A percentile compares a stretch with the other conserved stretches of the same genome.
These are phyloP conservation scores for Melanotaenia parkinsoni DNA, from an alignment of 2,797 vertebrate genomes.

Conservation along the genomic window DNA sequence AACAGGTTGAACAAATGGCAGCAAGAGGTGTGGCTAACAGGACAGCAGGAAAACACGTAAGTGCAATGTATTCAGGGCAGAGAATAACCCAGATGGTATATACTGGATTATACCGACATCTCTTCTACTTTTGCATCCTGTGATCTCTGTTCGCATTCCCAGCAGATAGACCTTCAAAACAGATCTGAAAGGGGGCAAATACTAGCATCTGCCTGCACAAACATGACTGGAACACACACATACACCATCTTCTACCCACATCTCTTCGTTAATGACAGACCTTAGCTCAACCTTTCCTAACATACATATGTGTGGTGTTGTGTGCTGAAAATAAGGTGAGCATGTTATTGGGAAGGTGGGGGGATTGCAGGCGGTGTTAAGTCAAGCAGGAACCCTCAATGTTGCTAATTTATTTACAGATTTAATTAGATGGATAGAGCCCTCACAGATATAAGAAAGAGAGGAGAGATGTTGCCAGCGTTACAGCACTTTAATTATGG, in stretches of 20 bases:
- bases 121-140: constrained; percentile 31
- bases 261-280: constrained; percentile 64
- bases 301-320: constrained; percentile 60
- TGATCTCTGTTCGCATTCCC: constrained; percentile 33
- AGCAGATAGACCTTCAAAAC: constrained; percentile 39
- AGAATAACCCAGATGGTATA: constrained; percentile 31
- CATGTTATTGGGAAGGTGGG: constrained; percentile 74
- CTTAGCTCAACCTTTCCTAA: constrained; percentile 66
- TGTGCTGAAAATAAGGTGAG: constrained; percentile 72
- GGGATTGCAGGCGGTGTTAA: constrained; percentile 79
- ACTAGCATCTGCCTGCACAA: constrained; percentile 52
- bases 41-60: constrained; percentile 35
- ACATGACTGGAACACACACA: constrained; percentile 34
- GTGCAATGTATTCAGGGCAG: background rate
- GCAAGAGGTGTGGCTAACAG: constrained; percentile 28
- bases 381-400: constrained; percentile 86
- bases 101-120: constrained; percentile 13
- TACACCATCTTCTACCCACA: constrained; percentile 35
- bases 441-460: constrained; percentile 86
- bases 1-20: constrained; percentile 35
- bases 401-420: constrained; percentile 91
- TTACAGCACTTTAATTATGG: constrained; percentile 89
- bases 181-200: constrained; percentile 43
- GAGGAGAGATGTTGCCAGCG: constrained; percentile 86
- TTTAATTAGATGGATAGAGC: constrained; percentile 90